Evolutionary conservation across 2,113 vertebrate genomes (phyloP).

Genomic region (Gambusia holbrooki): DNA sequence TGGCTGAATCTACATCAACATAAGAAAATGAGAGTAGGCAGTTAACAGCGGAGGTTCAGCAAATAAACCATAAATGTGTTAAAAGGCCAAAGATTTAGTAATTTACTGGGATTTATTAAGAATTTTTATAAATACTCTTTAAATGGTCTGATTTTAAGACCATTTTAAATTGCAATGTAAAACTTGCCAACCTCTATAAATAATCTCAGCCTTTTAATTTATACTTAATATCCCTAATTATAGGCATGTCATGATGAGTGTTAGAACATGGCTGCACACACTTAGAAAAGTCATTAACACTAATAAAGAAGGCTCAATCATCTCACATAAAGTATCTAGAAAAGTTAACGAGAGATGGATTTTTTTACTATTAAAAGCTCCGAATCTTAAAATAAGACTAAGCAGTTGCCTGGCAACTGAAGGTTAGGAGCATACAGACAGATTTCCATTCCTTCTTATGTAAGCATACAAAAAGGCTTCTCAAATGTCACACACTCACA

Average conservation of each 20-base stretch:
- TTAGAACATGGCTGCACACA: not conserved
- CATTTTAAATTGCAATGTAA: not conserved
- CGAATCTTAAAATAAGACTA: conserved; percentile 52
- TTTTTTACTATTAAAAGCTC: conserved; percentile 29
- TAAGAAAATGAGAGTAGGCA: too few relatives aligned
- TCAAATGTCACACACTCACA: conserved; percentile 49
- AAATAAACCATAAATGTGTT: not conserved
- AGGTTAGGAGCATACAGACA: conserved; percentile 50
- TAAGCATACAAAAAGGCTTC: conserved; percentile 53
- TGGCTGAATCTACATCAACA: not conserved
- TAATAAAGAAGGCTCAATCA: not conserved
- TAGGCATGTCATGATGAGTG: too few relatives aligned
- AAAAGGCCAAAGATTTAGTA: not conserved
- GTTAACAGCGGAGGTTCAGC: too few relatives aligned
- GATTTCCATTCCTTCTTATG: conserved; percentile 40
- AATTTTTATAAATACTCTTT: not conserved
- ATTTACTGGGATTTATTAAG: not conserved
- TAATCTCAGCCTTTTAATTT: not conserved
- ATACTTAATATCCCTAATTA: not conserved
- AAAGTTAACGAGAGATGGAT: conserved; percentile 5
- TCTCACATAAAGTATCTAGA: conserved; percentile 7
- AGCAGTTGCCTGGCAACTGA: conserved; percentile 77
- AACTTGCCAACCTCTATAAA: not conserved
- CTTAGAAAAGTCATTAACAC: not conserved
- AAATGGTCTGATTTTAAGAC: not conserved